A percentile compares a stretch with the other conserved stretches of the same genome.
Evolutionary conservation across 2,888 invertebrate species (phyloP).

Genomic region (Steinernema scapterisci): DNA sequence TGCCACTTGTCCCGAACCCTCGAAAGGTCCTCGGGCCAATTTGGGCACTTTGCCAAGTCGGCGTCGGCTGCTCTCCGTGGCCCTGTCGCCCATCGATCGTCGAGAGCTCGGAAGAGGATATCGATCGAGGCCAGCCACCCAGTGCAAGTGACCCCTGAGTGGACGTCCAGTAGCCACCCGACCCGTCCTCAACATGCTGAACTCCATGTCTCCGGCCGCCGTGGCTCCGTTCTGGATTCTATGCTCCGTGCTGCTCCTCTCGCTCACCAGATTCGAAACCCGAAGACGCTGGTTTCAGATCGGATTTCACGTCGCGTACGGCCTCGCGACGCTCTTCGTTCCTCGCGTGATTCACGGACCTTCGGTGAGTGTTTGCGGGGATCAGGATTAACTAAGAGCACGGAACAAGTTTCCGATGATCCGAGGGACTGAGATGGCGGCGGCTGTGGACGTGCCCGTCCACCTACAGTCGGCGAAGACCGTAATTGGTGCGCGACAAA

Average conservation of each 20-base stretch:
- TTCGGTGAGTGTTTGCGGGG: slow-evolving; percentile 30
- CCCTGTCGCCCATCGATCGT: background rate
- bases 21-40: too few species aligned
- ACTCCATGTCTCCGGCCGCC: background rate
- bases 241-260: background rate
- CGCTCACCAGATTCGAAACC: background rate
- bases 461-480: background rate
- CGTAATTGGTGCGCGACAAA: slow-evolving; percentile 28
- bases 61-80: background rate
- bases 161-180: background rate
- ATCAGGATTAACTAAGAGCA: background rate
- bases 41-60: background rate
- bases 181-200: background rate
- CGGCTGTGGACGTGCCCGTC: background rate
- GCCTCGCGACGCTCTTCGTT: slow-evolving; percentile 28
- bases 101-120: background rate
- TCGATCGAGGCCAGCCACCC: slow-evolving; percentile 23
- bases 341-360: slow-evolving; percentile 38
- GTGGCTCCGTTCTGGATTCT: slow-evolving; percentile 11
- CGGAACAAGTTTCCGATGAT: slow-evolving; percentile 13
- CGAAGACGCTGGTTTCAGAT: slow-evolving; percentile 23
- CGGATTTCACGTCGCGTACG: slow-evolving; percentile 35
- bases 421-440: background rate
- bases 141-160: slow-evolving; percentile 13
- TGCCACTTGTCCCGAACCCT: too few species aligned